Evolutionary conservation across 1,140 invertebrate genomes (phyloP).

Genomic region (Battus philenor): DNA sequence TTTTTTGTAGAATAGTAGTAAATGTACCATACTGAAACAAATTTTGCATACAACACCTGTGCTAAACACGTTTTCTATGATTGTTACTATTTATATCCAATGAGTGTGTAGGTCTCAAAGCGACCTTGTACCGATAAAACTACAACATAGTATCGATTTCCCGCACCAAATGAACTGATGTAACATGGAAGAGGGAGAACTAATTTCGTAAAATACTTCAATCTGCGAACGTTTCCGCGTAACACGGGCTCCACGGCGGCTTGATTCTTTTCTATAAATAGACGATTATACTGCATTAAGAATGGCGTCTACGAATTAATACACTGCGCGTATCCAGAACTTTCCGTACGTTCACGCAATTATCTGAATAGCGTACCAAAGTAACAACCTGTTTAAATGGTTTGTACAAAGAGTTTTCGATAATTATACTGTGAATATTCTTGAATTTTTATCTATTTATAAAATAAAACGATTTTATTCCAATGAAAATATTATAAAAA

Average conservation of each 20-base stretch:
- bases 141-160: neutral
- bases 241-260: conserved; percentile 35
- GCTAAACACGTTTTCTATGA: too few species aligned
- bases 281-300: conserved; percentile 49
- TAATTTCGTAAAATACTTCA: conserved; percentile 16
- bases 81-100: conserved; percentile 4
- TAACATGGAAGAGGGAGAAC: neutral
- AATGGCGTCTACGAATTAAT: conserved; percentile 30
- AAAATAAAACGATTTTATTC: too few species aligned
- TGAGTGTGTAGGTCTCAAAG: neutral
- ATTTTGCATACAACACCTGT: too few species aligned
- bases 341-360: conserved; percentile 15
- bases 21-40: too few species aligned
- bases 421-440: too few species aligned
- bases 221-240: conserved; percentile 41
- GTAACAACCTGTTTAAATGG: too few species aligned
- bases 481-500: too few species aligned
- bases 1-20: too few species aligned
- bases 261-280: conserved; percentile 67
- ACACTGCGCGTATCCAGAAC: conserved; percentile 42
- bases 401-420: too few species aligned
- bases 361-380: too few species aligned
- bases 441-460: too few species aligned
- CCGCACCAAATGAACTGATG: conserved; percentile 1
- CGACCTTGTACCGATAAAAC: conserved; percentile 7